phyloP scores from a whole-genome alignment of 1,140 invertebrate species.

The Drosophila chauvacae region DNA sequence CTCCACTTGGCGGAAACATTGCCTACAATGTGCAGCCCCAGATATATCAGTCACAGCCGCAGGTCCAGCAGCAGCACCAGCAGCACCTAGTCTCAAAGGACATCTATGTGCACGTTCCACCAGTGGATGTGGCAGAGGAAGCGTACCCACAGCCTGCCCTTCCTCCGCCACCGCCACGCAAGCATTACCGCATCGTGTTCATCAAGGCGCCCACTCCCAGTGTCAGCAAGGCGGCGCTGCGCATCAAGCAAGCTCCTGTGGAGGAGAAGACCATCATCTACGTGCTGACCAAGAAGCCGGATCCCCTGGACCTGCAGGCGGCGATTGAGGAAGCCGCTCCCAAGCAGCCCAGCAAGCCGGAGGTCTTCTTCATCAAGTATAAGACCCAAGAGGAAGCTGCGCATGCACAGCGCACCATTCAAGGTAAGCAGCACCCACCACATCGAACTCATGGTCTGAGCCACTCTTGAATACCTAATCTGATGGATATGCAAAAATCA shows the following conservation, averaged over 20 bases:
- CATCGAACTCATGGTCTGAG: not conserved
- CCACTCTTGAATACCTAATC: constrained; percentile 24
- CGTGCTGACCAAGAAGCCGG: constrained; percentile 92
- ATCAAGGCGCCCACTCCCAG: constrained; percentile 92
- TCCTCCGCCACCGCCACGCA: constrained; percentile 86
- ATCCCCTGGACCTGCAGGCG: constrained; percentile 86
- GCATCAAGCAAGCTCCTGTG: constrained; percentile 86
- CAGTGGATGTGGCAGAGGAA: constrained; percentile 64
- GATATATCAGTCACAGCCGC: constrained; percentile 23
- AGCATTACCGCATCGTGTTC: constrained; percentile 94
- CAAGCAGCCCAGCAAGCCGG: constrained; percentile 89
- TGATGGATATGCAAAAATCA: constrained; percentile 27
- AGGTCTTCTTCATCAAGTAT: constrained; percentile 91
- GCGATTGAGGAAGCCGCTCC: constrained; percentile 86
- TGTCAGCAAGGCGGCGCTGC: constrained; percentile 87
- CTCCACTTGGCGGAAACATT: constrained; percentile 37
- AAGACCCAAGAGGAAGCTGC: constrained; percentile 88
- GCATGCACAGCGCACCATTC: constrained; percentile 83
- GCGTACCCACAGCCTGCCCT: constrained; percentile 45
- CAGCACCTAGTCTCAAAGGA: constrained; percentile 72
- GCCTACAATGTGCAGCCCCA: constrained; percentile 33
- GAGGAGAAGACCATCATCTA: constrained; percentile 95
- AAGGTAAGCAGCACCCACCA: constrained; percentile 69
- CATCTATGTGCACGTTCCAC: constrained; percentile 82
- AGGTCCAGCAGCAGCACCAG: not conserved